These are phyloP conservation scores for Laspeyria flexula DNA, from an alignment of 2,888 invertebrate species.

Conservation along the genomic window DNA sequence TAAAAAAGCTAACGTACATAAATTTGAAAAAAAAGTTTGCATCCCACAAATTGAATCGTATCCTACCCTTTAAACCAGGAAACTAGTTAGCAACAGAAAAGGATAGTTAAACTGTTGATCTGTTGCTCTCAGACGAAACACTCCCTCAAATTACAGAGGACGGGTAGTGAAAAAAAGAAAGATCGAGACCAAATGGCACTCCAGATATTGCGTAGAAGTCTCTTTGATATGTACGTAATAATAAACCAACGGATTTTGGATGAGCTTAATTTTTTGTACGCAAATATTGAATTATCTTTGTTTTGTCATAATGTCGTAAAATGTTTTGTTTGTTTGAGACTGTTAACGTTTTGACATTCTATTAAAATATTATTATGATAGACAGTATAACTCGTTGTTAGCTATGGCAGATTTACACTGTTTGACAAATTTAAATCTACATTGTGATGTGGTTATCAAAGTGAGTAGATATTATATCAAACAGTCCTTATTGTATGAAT, in stretches of 20 bases:
- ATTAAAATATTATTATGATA: too few species aligned
- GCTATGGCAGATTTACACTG: too few species aligned
- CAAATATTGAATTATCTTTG: neutral
- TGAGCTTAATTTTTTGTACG: conserved; percentile 9
- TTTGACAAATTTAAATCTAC: too few species aligned
- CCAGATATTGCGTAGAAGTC: conserved; percentile 17
- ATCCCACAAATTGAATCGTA: conserved; percentile 1
- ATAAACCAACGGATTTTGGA: conserved; percentile 5
- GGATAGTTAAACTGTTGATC: conserved; percentile 33
- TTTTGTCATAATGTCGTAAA: too few species aligned
- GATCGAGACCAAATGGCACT: conserved; percentile 16
- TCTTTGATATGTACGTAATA: conserved; percentile 26
- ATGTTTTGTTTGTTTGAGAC: too few species aligned
- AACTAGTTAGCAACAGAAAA: conserved; percentile 32
- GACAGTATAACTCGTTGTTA: too few species aligned
- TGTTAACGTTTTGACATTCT: too few species aligned
- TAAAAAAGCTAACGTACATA: too few species aligned
- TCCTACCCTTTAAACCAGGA: conserved; percentile 1
- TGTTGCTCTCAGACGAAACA: conserved; percentile 25
- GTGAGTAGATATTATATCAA: too few species aligned
- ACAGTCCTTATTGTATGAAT: too few species aligned
- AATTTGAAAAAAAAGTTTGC: neutral
- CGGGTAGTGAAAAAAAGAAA: conserved; percentile 17
- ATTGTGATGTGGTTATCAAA: too few species aligned
- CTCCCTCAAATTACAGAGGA: conserved; percentile 29